Evolutionary conservation across 2,113 vertebrate species (phyloP), one percentile per base, ranked within the genome.

Genomic region (Menura novaehollandiae): DNA sequence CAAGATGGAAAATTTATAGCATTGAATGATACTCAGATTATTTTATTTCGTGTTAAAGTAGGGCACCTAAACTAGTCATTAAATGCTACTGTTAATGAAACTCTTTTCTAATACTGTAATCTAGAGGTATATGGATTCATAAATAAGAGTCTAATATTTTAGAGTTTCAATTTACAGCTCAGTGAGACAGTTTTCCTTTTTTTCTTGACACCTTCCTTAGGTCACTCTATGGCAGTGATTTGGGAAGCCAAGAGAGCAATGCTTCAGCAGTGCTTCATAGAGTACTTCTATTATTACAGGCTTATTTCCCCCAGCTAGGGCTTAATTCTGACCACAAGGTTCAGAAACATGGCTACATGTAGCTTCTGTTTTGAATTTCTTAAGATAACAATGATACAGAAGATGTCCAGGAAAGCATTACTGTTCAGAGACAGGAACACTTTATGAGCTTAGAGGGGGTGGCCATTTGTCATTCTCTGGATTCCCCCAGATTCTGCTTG

Each of bases 281-380:
- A 84, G 24, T 37, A 52, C 11, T 81, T 80, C 37, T 76, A 15
- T 69, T 94, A 80, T 63, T 69, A 85, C 81, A 88, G 64, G 69
- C 28, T 89, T 69, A 55, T 46, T 81, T 64, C 49, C n/a, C 63
- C 21, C 59, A 87, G 17, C 24, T 10, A 62, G 69, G 64, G 41
- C 39, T 90, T 91, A 84, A 63, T 59, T 74, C 59, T 93, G 72
- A 83, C 46, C 67, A 85, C 68, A 67, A 52, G 32, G 24, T 80
- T 91, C 35, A 90, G 67, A 86, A 85, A 64, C 67, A 55, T 2
- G 37, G 80, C 85, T 90, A 77, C 78, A n/a, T 18, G 53, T 2
- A 75, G 63, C 63, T 91, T 39, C 80, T 93, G 85, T 10, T 91
- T 80, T 62, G 33, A 88, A 96, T 95, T 83, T 94, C 56, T 72